These are phyloP conservation scores for crab-eating macaque (Macaca fascicularis) DNA, from an alignment of 2,113 vertebrate species.

Conservation along the genomic window T2T-MFA8v1.1 NC_088391.1:21728001-21728500, in stretches of 20 bases:
- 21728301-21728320: not conserved
- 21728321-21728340: not conserved
- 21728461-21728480: not conserved
- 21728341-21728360: not conserved
- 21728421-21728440: not conserved
- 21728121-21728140: slow-evolving; percentile 31
- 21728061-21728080: not conserved
- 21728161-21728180: slow-evolving; percentile 48
- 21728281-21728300: not conserved
- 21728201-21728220: slow-evolving; percentile 2
- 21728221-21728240: not conserved
- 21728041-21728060: not conserved
- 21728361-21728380: not conserved
- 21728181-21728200: not conserved
- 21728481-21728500: not conserved
- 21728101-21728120: slow-evolving; percentile 48
- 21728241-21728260: slow-evolving; percentile 7
- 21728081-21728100: slow-evolving; percentile 9
- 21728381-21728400: not conserved
- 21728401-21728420: not conserved
- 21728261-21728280: not conserved
- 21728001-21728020: not conserved
- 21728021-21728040: not conserved
- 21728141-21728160: slow-evolving; percentile 9
- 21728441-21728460: not conserved